Conservation (phyloP, 2,888 invertebrate genomes). For the Phalera bucephala region DNA sequence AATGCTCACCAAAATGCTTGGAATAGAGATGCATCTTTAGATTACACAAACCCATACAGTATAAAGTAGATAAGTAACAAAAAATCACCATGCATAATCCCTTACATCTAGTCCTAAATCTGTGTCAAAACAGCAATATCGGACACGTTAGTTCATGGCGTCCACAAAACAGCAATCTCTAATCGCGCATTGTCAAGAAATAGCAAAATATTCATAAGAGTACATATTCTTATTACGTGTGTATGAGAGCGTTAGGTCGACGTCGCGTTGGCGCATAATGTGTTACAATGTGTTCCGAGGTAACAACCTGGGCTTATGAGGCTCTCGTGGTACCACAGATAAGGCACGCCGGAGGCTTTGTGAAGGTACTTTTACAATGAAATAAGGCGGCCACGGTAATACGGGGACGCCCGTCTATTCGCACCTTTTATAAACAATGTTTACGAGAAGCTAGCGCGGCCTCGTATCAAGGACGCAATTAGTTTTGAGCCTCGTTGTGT, state of each 20-base stretch:
- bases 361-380: constrained; percentile 65
- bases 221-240: constrained; percentile 69
- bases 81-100: too few relatives aligned
- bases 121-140: constrained; percentile 22
- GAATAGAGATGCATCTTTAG: too few relatives aligned
- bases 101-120: constrained; percentile 6
- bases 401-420: constrained; percentile 52
- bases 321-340: constrained; percentile 68
- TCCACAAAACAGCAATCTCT: constrained; percentile 43
- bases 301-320: constrained; percentile 76
- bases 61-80: too few relatives aligned
- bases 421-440: constrained; percentile 66
- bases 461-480: too few relatives aligned
- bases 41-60: too few relatives aligned
- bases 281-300: constrained; percentile 77
- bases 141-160: constrained; percentile 27
- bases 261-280: constrained; percentile 70
- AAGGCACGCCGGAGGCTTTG: constrained; percentile 76
- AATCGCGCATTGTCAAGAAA: constrained; percentile 54
- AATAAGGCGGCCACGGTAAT: constrained; percentile 67
- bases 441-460: constrained; percentile 41
- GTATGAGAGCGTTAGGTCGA: constrained; percentile 59
- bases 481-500: constrained; percentile 39
- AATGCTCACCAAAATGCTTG: too few relatives aligned
- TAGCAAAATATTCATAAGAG: constrained; percentile 67